Percentiles rank a stretch among this genome's conserved stretches.
These are phyloP conservation scores for Boloria euphrosyne DNA, from an alignment of 2,888 invertebrate genomes.

Conservation along the genomic window DNA sequence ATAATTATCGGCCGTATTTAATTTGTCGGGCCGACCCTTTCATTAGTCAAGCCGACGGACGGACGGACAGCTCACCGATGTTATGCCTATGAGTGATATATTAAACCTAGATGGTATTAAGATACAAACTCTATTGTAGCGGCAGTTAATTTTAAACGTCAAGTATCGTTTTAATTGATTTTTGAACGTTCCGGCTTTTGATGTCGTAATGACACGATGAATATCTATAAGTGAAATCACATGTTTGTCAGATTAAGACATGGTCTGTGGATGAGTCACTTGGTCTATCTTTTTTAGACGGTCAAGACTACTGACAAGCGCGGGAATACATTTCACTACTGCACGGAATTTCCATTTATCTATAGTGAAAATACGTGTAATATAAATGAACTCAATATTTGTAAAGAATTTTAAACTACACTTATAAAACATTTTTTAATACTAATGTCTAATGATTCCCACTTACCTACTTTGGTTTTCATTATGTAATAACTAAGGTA, in stretches of 20 bases:
- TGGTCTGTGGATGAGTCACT: slow-evolving; percentile 24
- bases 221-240: slow-evolving; percentile 28
- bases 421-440: too few species aligned
- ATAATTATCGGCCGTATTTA: slow-evolving; percentile 60
- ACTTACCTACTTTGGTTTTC: too few species aligned
- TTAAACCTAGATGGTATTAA: slow-evolving; percentile 60
- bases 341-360: too few species aligned
- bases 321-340: slow-evolving; percentile 1
- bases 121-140: slow-evolving; percentile 54
- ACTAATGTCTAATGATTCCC: too few species aligned
- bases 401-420: too few species aligned
- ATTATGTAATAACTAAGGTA: too few species aligned
- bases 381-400: too few species aligned
- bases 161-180: slow-evolving; percentile 48
- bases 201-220: slow-evolving; percentile 36
- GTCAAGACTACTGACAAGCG: background rate
- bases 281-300: slow-evolving; percentile 4
- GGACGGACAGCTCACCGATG: slow-evolving; percentile 53
- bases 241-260: slow-evolving; percentile 19
- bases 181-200: slow-evolving; percentile 33
- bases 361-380: too few species aligned
- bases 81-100: slow-evolving; percentile 58
- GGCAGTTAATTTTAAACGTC: slow-evolving; percentile 52
- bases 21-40: slow-evolving; percentile 55
- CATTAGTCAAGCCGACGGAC: slow-evolving; percentile 56